Evolutionary conservation across 2,797 vertebrate genomes (phyloP).

Genomic region (Gila robusta): DNA sequence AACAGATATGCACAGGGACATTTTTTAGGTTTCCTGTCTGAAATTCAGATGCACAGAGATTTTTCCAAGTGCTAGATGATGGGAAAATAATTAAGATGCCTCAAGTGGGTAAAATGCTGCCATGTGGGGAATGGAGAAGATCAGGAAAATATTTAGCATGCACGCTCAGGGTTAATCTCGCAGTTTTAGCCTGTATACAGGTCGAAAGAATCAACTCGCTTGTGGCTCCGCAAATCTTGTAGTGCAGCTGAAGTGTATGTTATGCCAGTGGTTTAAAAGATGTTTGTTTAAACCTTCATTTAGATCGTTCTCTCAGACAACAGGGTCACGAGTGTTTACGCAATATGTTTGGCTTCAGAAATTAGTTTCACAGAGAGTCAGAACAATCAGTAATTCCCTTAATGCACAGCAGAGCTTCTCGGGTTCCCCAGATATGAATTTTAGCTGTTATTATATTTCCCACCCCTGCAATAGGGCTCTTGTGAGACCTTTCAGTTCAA

Average conservation of each 20-base stretch:
- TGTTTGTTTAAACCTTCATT: conserved; percentile 39
- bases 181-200: conserved; percentile 16
- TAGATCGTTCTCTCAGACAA: conserved; percentile 39
- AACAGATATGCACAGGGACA: not conserved
- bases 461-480: conserved; percentile 20
- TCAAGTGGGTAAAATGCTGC: conserved; percentile 3
- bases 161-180: not conserved
- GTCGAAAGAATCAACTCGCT: not conserved
- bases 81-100: not conserved
- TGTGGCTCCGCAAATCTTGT: not conserved
- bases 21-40: not conserved
- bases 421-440: conserved; percentile 44
- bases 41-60: not conserved
- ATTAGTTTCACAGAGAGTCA: conserved; percentile 42
- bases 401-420: conserved; percentile 38
- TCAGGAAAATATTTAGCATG: conserved; percentile 16
- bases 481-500: conserved; percentile 41
- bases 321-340: conserved; percentile 48
- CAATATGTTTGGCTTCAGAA: conserved; percentile 36
- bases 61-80: conserved; percentile 24
- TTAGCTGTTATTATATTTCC: conserved; percentile 46
- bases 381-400: conserved; percentile 32
- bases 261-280: conserved; percentile 13
- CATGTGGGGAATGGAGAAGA: not conserved
- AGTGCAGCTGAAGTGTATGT: not conserved